Evolutionary conservation across 1,140 invertebrate genomes (phyloP).

Genomic region (Dicyema japonicum): DNA sequence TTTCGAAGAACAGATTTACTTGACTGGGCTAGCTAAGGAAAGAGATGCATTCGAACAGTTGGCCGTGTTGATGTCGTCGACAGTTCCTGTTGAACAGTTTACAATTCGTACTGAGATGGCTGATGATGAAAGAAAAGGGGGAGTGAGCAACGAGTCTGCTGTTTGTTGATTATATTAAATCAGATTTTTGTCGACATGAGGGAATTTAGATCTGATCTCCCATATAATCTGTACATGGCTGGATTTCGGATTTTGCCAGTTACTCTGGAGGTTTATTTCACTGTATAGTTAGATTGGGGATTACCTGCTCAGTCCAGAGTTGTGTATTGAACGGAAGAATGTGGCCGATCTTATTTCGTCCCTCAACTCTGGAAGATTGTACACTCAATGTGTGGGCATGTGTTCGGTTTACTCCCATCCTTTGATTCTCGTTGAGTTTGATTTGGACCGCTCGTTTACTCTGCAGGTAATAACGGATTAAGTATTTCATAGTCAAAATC

Average conservation of each 20-base stretch:
- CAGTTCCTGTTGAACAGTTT: conserved; percentile 23
- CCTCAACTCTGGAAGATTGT: conserved; percentile 60
- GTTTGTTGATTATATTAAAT: conserved; percentile 4
- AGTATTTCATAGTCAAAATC: conserved; percentile 31
- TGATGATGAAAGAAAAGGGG: conserved; percentile 2
- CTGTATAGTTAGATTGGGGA: conserved; percentile 40
- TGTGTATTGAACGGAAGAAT: conserved; percentile 67
- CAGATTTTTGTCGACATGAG: conserved; percentile 69
- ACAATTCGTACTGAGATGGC: not conserved
- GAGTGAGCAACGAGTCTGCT: conserved; percentile 13
- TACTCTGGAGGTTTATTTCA: not conserved
- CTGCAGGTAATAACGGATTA: conserved; percentile 30
- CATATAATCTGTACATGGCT: conserved; percentile 55
- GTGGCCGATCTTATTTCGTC: conserved; percentile 83
- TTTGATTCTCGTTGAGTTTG: conserved; percentile 92
- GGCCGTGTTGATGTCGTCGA: too few species aligned
- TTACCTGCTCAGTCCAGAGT: conserved; percentile 76
- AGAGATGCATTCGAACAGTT: conserved; percentile 68
- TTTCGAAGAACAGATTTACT: conserved; percentile 68
- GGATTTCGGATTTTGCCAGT: conserved; percentile 22
- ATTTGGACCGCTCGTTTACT: conserved; percentile 56
- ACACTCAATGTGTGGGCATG: conserved; percentile 68
- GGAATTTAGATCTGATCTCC: conserved; percentile 79
- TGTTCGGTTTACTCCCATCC: too few species aligned
- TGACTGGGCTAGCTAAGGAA: conserved; percentile 51